These are phyloP conservation scores for Drosophila mimetica DNA, from an alignment of 2,888 invertebrate species.

Conservation along the genomic window DNA sequence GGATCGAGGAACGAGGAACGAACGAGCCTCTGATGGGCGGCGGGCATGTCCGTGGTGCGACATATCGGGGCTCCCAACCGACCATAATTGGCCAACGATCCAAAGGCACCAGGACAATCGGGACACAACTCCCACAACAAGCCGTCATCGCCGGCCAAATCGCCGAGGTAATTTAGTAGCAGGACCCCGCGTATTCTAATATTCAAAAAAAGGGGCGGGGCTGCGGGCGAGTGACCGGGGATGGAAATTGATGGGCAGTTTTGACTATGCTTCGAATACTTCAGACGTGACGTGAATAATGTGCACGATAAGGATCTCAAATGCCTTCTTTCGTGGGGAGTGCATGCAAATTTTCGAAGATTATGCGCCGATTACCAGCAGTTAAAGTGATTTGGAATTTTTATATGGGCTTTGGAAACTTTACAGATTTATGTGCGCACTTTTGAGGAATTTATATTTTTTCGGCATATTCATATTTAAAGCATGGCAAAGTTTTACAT, in stretches of 20 bases:
- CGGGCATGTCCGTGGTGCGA: constrained; percentile 51
- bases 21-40: constrained; percentile 45
- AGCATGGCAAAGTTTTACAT: constrained; percentile 6
- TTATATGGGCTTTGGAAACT: constrained; percentile 14
- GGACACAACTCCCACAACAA: constrained; percentile 68
- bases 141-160: constrained; percentile 55
- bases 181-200: constrained; percentile 64
- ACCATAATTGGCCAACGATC: constrained; percentile 65
- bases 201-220: constrained; percentile 28
- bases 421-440: constrained; percentile 35
- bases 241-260: constrained; percentile 69
- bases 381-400: constrained; percentile 69
- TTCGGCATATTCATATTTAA: constrained; percentile 17
- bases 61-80: constrained; percentile 64
- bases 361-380: constrained; percentile 81
- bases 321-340: constrained; percentile 65
- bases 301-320: constrained; percentile 79
- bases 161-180: constrained; percentile 60
- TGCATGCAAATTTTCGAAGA: constrained; percentile 82
- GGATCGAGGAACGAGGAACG: constrained; percentile 9
- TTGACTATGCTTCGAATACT: constrained; percentile 61
- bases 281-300: constrained; percentile 83
- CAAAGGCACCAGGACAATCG: constrained; percentile 54
- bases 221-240: constrained; percentile 26
- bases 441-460: constrained; percentile 17